A percentile compares a stretch with the other conserved stretches of the same genome.
Conservation (phyloP, 2,797 vertebrate genomes). For the Moxostoma hubbsi region DNA sequence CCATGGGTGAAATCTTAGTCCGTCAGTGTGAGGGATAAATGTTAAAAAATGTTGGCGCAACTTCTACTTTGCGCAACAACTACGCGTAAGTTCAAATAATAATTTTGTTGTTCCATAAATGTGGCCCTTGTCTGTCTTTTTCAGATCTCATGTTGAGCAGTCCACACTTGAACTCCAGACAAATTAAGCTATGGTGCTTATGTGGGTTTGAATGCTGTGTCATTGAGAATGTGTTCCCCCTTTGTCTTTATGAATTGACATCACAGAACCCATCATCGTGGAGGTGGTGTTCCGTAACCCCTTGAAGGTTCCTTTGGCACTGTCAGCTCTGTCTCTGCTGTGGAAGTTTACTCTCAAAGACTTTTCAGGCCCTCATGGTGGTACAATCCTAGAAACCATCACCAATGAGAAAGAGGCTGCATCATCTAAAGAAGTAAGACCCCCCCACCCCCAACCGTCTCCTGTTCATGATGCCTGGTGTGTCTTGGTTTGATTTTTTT, state of each 20-base stretch:
- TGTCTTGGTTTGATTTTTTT: neutral
- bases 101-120: too few relatives aligned
- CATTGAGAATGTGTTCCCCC: neutral
- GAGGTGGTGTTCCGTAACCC: slow-evolving; percentile 95
- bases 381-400: slow-evolving; percentile 75
- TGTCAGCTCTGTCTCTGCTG: slow-evolving; percentile 88
- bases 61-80: too few relatives aligned
- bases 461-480: neutral
- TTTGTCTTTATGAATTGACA: neutral
- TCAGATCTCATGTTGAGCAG: too few relatives aligned
- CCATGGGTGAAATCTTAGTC: too few relatives aligned
- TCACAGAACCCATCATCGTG: slow-evolving; percentile 90
- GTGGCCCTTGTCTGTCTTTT: too few relatives aligned
- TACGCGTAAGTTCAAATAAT: too few relatives aligned
- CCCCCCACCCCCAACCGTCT: slow-evolving; percentile 8
- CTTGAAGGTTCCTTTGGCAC: slow-evolving; percentile 88
- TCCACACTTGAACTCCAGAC: neutral
- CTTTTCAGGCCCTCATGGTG: slow-evolving; percentile 67
- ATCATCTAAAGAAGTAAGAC: slow-evolving; percentile 54
- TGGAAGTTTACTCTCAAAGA: slow-evolving; percentile 90
- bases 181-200: neutral
- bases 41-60: too few relatives aligned
- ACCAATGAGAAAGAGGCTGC: slow-evolving; percentile 77
- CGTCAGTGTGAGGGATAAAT: too few relatives aligned
- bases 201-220: neutral